phyloP scores from a whole-genome alignment of 2,113 vertebrate genomes.

The Chloropsis hardwickii region DNA sequence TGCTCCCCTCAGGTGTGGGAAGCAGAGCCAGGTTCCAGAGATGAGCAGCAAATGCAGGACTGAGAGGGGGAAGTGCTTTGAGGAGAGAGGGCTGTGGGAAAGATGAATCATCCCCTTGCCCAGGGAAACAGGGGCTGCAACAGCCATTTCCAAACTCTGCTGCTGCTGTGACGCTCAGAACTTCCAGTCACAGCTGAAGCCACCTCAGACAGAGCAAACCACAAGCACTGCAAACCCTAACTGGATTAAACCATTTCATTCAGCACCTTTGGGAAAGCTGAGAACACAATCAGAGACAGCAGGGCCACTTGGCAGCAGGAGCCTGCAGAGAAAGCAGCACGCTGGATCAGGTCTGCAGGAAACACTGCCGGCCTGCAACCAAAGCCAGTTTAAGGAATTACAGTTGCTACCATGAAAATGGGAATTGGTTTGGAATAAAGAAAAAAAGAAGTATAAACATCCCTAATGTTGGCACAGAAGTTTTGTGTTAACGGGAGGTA shows the following conservation, averaged over 20 bases:
- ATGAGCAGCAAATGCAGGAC: background rate
- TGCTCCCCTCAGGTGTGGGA: background rate
- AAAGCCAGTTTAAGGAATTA: background rate
- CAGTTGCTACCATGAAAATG: background rate
- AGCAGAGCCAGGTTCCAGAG: background rate
- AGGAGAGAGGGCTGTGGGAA: background rate
- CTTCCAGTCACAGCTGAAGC: background rate
- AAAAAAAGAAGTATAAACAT: background rate
- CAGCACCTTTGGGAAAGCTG: background rate
- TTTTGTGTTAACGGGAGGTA: background rate
- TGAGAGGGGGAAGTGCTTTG: background rate
- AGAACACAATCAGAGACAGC: background rate
- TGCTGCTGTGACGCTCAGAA: background rate
- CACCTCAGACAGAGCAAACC: background rate
- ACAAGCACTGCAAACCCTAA: background rate
- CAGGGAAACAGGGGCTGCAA: background rate
- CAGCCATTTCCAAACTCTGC: background rate
- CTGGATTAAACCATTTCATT: background rate
- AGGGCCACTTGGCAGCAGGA: background rate
- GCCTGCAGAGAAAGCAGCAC: background rate
- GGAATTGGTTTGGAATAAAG: background rate
- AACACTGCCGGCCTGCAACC: background rate
- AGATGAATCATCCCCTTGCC: background rate
- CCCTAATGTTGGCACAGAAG: background rate
- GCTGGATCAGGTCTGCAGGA: background rate